phyloP scores from a whole-genome alignment of 2,888 invertebrate genomes.

The Sinhomidia bicolor region DNA sequence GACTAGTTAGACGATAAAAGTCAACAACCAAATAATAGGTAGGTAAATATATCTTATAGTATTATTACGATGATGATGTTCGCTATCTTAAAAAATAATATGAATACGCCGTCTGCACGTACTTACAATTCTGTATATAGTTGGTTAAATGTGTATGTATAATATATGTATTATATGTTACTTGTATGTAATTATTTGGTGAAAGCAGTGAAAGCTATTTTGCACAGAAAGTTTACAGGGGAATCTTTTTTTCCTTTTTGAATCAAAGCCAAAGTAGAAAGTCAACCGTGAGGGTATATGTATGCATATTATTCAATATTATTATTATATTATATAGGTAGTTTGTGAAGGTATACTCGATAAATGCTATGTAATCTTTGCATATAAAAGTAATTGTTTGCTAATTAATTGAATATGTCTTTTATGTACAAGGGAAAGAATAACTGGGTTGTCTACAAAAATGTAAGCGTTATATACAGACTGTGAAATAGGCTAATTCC shows the following conservation, averaged over 20 bases:
- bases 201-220: background rate
- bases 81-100: too few species aligned
- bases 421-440: background rate
- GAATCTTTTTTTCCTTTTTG: too few species aligned
- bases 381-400: background rate
- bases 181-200: background rate
- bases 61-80: too few species aligned
- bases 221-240: too few species aligned
- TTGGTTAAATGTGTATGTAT: background rate
- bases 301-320: background rate
- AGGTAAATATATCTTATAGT: too few species aligned
- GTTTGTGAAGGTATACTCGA: too few species aligned
- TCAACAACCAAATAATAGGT: too few species aligned
- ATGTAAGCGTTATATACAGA: constrained; percentile 10
- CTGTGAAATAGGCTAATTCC: constrained; percentile 31
- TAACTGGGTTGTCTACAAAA: constrained; percentile 8
- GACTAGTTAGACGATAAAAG: too few species aligned
- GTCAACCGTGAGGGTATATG: background rate
- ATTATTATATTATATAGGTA: too few species aligned
- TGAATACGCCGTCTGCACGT: background rate
- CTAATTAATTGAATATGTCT: constrained; percentile 9
- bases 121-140: background rate
- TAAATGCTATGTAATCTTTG: background rate
- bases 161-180: too few species aligned
- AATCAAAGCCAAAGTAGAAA: constrained; percentile 14